These are phyloP conservation scores for Cyclura pinguis DNA, from an alignment of 2,797 vertebrate genomes.

Conservation along the genomic window DNA sequence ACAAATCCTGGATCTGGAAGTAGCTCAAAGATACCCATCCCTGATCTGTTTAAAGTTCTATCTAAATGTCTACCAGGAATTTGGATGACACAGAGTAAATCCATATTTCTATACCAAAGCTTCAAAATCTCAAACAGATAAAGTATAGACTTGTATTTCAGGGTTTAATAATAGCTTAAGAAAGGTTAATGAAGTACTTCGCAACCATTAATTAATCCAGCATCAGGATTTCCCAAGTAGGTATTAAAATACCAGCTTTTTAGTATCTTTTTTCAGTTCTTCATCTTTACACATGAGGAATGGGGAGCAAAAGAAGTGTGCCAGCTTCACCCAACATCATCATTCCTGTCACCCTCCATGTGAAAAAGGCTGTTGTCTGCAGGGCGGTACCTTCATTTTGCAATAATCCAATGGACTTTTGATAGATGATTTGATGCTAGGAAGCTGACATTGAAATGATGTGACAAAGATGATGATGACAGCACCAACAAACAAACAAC, in stretches of 20 bases:
- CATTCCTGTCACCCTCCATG: neutral
- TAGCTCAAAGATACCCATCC: too few relatives aligned
- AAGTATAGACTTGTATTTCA: neutral
- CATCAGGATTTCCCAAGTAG: neutral
- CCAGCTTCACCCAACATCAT: neutral
- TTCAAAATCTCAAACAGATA: slow-evolving; percentile 10
- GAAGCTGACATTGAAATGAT: too few relatives aligned
- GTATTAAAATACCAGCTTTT: slow-evolving; percentile 15
- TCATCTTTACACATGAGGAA: neutral
- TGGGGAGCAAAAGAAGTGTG: neutral
- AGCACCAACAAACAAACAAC: too few relatives aligned
- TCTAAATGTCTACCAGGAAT: neutral
- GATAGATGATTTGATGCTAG: too few relatives aligned
- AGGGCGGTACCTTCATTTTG: neutral
- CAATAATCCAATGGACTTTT: neutral
- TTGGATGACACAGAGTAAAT: neutral
- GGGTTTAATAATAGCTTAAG: neutral
- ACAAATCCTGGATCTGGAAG: too few relatives aligned
- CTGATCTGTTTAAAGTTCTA: too few relatives aligned
- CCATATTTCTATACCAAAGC: neutral
- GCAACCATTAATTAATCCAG: slow-evolving; percentile 1
- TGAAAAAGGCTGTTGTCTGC: neutral
- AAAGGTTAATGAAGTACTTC: slow-evolving; percentile 35
- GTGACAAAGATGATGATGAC: too few relatives aligned
- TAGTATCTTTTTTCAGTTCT: neutral